A percentile compares a stretch with the other conserved stretches of the same genome.
These are phyloP conservation scores for Holcopasites calliopsidis DNA, from an alignment of 1,140 invertebrate species.

Conservation along the genomic window DNA sequence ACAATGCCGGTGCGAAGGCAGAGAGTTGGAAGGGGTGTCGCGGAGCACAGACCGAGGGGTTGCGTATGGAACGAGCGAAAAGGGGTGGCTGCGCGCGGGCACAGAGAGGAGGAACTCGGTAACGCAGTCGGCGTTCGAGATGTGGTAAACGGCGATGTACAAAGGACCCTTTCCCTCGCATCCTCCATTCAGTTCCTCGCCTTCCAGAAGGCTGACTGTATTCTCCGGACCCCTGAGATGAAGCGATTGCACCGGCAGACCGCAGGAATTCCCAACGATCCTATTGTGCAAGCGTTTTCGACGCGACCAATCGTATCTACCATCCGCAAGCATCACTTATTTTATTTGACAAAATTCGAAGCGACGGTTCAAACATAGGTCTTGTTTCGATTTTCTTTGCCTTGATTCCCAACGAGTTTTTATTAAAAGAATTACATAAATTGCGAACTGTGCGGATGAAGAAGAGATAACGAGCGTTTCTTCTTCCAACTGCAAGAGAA, in stretches of 20 bases:
- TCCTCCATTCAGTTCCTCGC: background rate
- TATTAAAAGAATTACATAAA: background rate
- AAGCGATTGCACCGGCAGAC: background rate
- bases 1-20: slow-evolving; percentile 3
- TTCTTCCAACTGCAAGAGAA: background rate
- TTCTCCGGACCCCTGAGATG: background rate
- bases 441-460: background rate
- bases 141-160: slow-evolving; percentile 5
- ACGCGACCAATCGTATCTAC: too few relatives aligned
- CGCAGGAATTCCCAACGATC: background rate
- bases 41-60: background rate
- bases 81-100: background rate
- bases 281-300: background rate
- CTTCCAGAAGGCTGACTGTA: background rate
- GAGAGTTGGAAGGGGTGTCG: background rate
- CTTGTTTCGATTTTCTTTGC: background rate
- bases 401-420: background rate
- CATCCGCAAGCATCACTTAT: too few relatives aligned
- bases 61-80: background rate
- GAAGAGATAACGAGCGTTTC: slow-evolving; percentile 8
- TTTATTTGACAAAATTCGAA: too few relatives aligned
- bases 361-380: too few relatives aligned
- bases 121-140: background rate
- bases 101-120: background rate
- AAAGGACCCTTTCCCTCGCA: slow-evolving; percentile 10